A percentile compares a stretch with the other conserved stretches of the same genome.
Conservation (phyloP, 1,140 invertebrate genomes). For the Leucophenga varia region DNA sequence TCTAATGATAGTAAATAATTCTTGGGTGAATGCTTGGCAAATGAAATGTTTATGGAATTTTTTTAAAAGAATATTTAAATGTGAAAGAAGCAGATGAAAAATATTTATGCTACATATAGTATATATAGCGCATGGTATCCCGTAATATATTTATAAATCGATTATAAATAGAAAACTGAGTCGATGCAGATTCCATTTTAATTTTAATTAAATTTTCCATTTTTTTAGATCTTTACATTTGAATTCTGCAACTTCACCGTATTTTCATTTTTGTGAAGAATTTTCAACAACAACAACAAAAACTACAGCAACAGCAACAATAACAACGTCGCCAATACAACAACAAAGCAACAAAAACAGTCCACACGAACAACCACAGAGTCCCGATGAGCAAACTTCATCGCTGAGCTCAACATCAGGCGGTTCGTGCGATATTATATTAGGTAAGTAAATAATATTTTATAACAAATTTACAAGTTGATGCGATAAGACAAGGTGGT, state of each 20-base stretch:
- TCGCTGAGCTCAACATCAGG: constrained; percentile 49
- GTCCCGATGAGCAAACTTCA: constrained; percentile 47
- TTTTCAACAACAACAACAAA: constrained; percentile 16
- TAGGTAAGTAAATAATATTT: constrained; percentile 51
- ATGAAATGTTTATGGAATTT: no score
- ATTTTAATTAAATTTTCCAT: no score
- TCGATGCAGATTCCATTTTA: no score
- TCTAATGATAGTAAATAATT: no score
- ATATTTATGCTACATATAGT: no score
- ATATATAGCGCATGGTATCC: no score
- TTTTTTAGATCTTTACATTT: constrained; percentile 2
- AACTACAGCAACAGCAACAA: constrained; percentile 5
- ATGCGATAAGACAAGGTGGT: no score
- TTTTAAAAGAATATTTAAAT: no score
- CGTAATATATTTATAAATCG: constrained; percentile 3
- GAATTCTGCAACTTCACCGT: neutral
- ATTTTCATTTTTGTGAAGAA: constrained; percentile 14
- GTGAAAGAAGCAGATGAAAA: no score
- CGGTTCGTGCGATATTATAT: constrained; percentile 46
- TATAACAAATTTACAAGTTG: no score
- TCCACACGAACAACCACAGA: constrained; percentile 44
- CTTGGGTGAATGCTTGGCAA: no score
- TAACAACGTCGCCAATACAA: constrained; percentile 44
- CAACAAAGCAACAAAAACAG: constrained; percentile 34
- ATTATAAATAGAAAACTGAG: constrained; percentile 1